Percentiles rank a stretch among this genome's conserved stretches.
These are phyloP conservation scores for Carassius carassius DNA, from an alignment of 2,113 vertebrate genomes.

Conservation along the genomic window DNA sequence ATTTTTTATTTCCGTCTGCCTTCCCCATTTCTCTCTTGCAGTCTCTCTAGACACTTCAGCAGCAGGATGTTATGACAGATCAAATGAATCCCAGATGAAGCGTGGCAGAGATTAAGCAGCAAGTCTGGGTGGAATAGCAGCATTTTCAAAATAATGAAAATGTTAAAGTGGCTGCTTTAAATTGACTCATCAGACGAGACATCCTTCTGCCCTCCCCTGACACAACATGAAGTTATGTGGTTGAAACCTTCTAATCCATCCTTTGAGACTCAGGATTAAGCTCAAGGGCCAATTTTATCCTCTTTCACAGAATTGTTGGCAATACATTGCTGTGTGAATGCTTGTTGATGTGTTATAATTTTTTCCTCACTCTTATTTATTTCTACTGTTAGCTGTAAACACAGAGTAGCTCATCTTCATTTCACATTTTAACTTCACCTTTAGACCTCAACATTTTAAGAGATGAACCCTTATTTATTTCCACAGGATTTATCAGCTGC, in stretches of 20 bases:
- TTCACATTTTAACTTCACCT: neutral
- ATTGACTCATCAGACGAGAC: constrained; percentile 77
- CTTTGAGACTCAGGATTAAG: constrained; percentile 63
- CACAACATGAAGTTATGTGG: constrained; percentile 66
- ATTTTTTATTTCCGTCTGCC: neutral
- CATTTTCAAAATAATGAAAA: constrained; percentile 61
- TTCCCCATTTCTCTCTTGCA: neutral
- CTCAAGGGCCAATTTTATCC: constrained; percentile 55
- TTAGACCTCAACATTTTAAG: neutral
- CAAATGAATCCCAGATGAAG: constrained; percentile 74
- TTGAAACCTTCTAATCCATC: constrained; percentile 69
- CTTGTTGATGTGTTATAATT: constrained; percentile 13
- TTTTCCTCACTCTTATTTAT: neutral
- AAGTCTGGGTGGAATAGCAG: constrained; percentile 69
- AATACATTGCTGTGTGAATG: constrained; percentile 37
- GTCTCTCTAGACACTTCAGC: constrained; percentile 59
- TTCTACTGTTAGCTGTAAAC: neutral
- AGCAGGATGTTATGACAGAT: constrained; percentile 69
- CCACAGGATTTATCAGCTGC: neutral
- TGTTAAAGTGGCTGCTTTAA: constrained; percentile 65
- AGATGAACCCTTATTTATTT: neutral
- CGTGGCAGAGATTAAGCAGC: constrained; percentile 68
- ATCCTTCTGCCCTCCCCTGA: constrained; percentile 62
- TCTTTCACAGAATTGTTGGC: constrained; percentile 52
- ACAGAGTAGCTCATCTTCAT: neutral